These are phyloP conservation scores for Bombycilla garrulus DNA, from an alignment of 2,113 vertebrate species.

Conservation along the genomic window DNA sequence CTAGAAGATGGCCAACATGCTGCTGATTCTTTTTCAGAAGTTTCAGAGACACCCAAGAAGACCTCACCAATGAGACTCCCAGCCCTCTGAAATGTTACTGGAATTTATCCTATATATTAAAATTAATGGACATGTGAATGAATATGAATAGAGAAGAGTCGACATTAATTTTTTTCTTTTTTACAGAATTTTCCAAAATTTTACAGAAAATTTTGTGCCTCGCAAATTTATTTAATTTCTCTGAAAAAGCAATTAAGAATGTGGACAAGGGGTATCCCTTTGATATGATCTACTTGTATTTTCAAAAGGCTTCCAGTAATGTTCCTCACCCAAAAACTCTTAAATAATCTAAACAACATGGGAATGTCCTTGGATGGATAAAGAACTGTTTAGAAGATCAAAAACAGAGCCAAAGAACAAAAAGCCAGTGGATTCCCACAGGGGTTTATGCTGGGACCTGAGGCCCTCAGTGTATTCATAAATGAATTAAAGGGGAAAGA, in stretches of 20 bases:
- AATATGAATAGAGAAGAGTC: neutral
- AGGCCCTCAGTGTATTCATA: neutral
- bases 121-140: neutral
- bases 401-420: slow-evolving; percentile 10
- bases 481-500: neutral
- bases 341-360: neutral
- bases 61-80: neutral
- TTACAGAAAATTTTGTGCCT: neutral
- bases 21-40: neutral
- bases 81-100: neutral
- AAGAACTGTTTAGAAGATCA: neutral
- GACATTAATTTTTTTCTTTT: neutral
- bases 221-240: neutral
- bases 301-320: neutral
- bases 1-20: neutral
- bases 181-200: too few species aligned
- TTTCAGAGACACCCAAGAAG: neutral
- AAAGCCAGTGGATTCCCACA: neutral
- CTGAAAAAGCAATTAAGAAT: neutral
- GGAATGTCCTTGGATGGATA: neutral
- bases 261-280: neutral
- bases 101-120: neutral
- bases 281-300: neutral
- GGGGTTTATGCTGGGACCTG: neutral
- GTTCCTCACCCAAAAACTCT: neutral